A percentile compares a stretch with the other conserved stretches of the same genome.
Evolutionary conservation across 2,113 vertebrate species (phyloP).

Genomic region (Cyprinodon brontotheroides): DNA sequence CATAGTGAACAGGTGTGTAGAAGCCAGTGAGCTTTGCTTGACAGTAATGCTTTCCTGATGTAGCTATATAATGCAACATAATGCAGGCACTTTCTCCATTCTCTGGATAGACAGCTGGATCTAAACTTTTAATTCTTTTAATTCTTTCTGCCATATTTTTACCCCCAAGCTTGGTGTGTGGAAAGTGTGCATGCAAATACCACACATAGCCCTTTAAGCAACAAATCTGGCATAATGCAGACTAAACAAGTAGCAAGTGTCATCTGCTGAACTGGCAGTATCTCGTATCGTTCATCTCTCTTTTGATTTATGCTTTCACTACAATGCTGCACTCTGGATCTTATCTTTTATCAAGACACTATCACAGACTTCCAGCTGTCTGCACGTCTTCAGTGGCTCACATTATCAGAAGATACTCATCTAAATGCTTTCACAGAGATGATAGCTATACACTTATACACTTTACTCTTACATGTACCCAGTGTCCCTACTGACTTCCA

Average conservation of each 20-base stretch:
- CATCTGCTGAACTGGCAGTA: conserved; percentile 52
- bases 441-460: background rate
- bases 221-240: conserved; percentile 9
- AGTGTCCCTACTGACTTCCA: conserved; percentile 17
- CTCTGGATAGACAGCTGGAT: conserved; percentile 4
- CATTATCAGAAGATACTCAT: conserved; percentile 17
- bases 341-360: conserved; percentile 50
- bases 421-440: conserved; percentile 8
- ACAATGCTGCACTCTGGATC: conserved; percentile 17
- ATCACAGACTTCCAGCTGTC: conserved; percentile 24
- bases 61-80: conserved; percentile 62
- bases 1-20: conserved; percentile 62
- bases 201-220: conserved; percentile 32
- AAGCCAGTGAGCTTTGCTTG: conserved; percentile 53
- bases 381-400: conserved; percentile 40
- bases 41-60: conserved; percentile 50
- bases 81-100: conserved; percentile 51
- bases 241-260: conserved; percentile 54
- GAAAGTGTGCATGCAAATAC: conserved; percentile 23
- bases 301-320: conserved; percentile 52
- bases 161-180: conserved; percentile 20
- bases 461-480: conserved; percentile 5
- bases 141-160: conserved; percentile 28
- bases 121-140: background rate
- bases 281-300: conserved; percentile 42